Evolutionary conservation across 2,797 vertebrate genomes (phyloP).

Genomic region (Characodon lateralis): DNA sequence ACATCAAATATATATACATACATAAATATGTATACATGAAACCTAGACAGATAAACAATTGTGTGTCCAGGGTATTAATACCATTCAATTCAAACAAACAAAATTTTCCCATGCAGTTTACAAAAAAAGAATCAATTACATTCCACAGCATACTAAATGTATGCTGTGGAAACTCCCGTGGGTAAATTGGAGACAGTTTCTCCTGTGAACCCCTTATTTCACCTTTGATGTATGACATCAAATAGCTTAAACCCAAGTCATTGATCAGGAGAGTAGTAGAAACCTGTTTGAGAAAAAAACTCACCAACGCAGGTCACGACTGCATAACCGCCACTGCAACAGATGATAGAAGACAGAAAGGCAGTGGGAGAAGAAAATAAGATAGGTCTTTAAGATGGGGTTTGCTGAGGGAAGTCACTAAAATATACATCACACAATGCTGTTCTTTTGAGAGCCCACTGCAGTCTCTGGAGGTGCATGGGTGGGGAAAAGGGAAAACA

Average conservation of each 20-base stretch:
- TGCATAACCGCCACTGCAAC: conserved; percentile 40
- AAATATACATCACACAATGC: conserved; percentile 78
- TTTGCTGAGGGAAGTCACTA: conserved; percentile 61
- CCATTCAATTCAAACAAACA: not conserved
- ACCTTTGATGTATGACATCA: conserved; percentile 35
- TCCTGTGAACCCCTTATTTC: conserved; percentile 30
- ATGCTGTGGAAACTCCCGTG: conserved; percentile 34
- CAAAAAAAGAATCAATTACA: not conserved
- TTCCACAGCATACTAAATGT: conserved; percentile 11
- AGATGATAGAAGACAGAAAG: conserved; percentile 17
- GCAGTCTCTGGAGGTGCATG: conserved; percentile 63
- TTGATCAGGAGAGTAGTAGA: conserved; percentile 51
- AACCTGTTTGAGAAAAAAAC: conserved; percentile 44
- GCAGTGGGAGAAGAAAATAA: conserved; percentile 20
- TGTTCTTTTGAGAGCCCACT: conserved; percentile 59
- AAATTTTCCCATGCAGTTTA: not conserved
- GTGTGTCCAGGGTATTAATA: not conserved
- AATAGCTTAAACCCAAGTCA: conserved; percentile 33
- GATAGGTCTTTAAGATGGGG: conserved; percentile 26
- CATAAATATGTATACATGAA: too few relatives aligned
- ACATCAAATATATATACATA: too few relatives aligned
- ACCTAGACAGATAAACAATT: not conserved
- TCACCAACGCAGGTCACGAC: conserved; percentile 51
- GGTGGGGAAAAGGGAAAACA: conserved; percentile 67
- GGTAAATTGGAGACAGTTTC: conserved; percentile 29